Evolutionary conservation across 1,140 invertebrate species (phyloP), one percentile per base, ranked within the genome.

Genomic region (Drosophila nannoptera): DNA sequence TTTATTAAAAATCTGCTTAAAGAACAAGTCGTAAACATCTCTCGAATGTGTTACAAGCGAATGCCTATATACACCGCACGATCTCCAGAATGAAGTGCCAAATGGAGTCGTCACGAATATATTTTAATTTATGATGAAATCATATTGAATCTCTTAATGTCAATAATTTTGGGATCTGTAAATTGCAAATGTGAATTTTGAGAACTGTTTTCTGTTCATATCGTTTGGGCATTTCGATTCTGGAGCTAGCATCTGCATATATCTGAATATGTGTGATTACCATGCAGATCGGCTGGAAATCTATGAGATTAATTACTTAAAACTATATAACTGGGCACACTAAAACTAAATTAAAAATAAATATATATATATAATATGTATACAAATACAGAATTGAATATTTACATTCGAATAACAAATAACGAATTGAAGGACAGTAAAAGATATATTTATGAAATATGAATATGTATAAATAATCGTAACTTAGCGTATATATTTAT

Each of bases 401-500:
- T 71, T 67, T 71, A 67, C 63, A 71, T 67, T 66, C 33, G 48
- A 61, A 48, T 52, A 71, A 71, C 40, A 53, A 38, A 12, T 14
- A 60, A 67, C 31, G 53, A 61, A 54, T 55, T 42, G 40, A 56
- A 46, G 36, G 56, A 42, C 40, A 67, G 46, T n/a, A 9, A 42
- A 48, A 67, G 55, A 12, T n/a, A 46, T 71, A 71, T 67, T 67
- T 71, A 61, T 61, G 55, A 66, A 67, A 59, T 38, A 61, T 14
- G 12, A 55, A 54, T 67, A 61, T 36, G 63, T 54, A 36, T 40
- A 46, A 70, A 70, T 66, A 70, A 48, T 66, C 54, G 5, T 65
- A 49, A 63, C 50, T 64, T 68, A 69, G 62, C 12, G 61, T 68
- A 60, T 31, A 69, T 73, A 82, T 62, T 73, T 68, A 72, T 76